phyloP scores from a whole-genome alignment of 2,888 invertebrate genomes.

The Amaurobius ferox region DNA sequence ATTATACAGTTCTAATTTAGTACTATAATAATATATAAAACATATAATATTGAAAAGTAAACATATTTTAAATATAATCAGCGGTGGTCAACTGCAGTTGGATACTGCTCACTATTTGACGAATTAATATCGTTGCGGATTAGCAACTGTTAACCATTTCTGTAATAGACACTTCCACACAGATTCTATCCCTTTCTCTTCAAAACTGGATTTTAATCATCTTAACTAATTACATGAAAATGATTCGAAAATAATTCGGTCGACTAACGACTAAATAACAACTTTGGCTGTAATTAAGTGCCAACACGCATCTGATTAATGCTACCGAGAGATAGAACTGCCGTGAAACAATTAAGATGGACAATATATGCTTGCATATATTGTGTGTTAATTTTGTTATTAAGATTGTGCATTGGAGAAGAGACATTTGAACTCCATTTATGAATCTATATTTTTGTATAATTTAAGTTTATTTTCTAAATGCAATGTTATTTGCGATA shows the following conservation, averaged over 20 bases:
- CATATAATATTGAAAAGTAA: neutral
- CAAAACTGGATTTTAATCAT: slow-evolving; percentile 62
- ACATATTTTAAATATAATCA: slow-evolving; percentile 6
- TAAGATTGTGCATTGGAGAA: too few relatives aligned
- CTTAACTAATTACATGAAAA: slow-evolving; percentile 51
- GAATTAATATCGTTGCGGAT: neutral
- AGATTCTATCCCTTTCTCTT: slow-evolving; percentile 45
- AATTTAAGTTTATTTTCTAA: too few relatives aligned
- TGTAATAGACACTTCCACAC: neutral
- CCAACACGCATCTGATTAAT: slow-evolving; percentile 49
- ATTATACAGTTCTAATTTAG: too few relatives aligned
- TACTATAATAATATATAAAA: too few relatives aligned
- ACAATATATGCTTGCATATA: neutral
- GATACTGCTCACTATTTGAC: neutral
- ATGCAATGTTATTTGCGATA: too few relatives aligned
- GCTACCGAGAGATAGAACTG: neutral
- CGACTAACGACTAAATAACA: slow-evolving; percentile 65
- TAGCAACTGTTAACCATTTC: neutral
- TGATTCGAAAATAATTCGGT: slow-evolving; percentile 39
- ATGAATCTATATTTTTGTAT: too few relatives aligned
- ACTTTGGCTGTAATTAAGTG: slow-evolving; percentile 48
- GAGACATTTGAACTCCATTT: too few relatives aligned
- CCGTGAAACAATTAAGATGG: neutral
- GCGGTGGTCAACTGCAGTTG: neutral
- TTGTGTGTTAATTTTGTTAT: too few relatives aligned